Evolutionary conservation across 1,140 invertebrate species (phyloP), one percentile per base, ranked within the genome.

Genomic region (Cyclina sinensis): DNA sequence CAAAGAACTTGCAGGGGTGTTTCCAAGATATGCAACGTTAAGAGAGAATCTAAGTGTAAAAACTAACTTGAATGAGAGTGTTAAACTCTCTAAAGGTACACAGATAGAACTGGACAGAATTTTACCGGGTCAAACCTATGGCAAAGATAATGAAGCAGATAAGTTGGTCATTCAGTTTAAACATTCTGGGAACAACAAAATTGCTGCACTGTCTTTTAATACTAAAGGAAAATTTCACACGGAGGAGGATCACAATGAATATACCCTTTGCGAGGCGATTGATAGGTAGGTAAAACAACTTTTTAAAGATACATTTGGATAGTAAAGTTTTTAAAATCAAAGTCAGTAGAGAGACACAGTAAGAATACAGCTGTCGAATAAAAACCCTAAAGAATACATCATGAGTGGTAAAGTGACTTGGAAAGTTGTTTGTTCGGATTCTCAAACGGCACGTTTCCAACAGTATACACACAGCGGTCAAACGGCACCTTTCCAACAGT

Each of bases 231-330:
- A 68, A 30, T 83, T 83, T 21, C 54, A n/a, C 18, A 51, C 80
- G 27, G 14, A 70, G 48, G 62, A n/a, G 37, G 82, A 85, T n/a
- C 7, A 48, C 2, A 82, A 24, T 21, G 54, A 82, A 35, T 82
- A 82, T 35, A 68, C 80, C 5, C 43, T 85, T 1, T 57, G 57
- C 39, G 82, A 85, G 18, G 82, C 70, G 11, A 54, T 85, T 4
- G 82, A 85, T 24, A 85, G 82, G 82, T 85, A 48, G n/a, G n/a
- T n/a, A n/a, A n/a, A n/a, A n/a, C n/a, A n/a, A n/a, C n/a, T n/a
- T n/a, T n/a, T n/a, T n/a, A n/a, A n/a, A n/a, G n/a, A n/a, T n/a
- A n/a, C n/a, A n/a, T n/a, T n/a, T n/a, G n/a, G n/a, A n/a, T n/a
- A n/a, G n/a, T n/a, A n/a, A n/a, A n/a, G n/a, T n/a, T n/a, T n/a